phyloP scores from a whole-genome alignment of 2,113 vertebrate species.

The Ictalurus furcatus region DNA sequence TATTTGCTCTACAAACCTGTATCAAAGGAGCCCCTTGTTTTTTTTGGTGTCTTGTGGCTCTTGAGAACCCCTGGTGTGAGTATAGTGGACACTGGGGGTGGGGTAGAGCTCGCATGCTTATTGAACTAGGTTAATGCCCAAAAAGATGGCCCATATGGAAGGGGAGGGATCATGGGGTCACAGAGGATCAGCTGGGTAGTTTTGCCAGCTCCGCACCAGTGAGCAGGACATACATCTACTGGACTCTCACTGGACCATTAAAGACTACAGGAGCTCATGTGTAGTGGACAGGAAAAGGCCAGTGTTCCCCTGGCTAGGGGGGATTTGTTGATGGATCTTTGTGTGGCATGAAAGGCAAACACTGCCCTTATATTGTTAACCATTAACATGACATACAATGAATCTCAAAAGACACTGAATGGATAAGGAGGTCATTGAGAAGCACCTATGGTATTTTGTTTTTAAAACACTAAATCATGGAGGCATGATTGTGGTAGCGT shows the following conservation, averaged over 20 bases:
- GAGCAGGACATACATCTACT: conserved; percentile 34
- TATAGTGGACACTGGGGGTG: conserved; percentile 12
- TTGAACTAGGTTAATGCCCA: conserved; percentile 57
- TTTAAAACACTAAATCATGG: neutral
- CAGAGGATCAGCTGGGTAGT: conserved; percentile 36
- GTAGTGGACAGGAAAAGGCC: neutral
- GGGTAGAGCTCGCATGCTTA: conserved; percentile 42
- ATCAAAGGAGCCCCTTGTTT: neutral
- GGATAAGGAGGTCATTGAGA: neutral
- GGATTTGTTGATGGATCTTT: neutral
- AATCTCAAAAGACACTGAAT: neutral
- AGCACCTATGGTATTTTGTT: neutral
- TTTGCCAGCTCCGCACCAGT: conserved; percentile 30
- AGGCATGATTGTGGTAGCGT: neutral
- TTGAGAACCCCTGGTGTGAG: conserved; percentile 8
- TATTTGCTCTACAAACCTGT: neutral
- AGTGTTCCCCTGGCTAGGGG: neutral
- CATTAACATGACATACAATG: neutral
- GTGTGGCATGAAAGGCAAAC: neutral
- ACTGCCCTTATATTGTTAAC: neutral
- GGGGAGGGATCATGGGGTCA: conserved; percentile 46
- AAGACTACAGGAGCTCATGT: conserved; percentile 5
- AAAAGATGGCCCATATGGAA: conserved; percentile 22
- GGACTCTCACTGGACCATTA: conserved; percentile 19
- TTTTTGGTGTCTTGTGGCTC: neutral